Percentiles rank a stretch among this genome's conserved stretches.
Evolutionary conservation across 2,797 vertebrate genomes (phyloP).

Genomic region (Hipposideros larvatus): DNA sequence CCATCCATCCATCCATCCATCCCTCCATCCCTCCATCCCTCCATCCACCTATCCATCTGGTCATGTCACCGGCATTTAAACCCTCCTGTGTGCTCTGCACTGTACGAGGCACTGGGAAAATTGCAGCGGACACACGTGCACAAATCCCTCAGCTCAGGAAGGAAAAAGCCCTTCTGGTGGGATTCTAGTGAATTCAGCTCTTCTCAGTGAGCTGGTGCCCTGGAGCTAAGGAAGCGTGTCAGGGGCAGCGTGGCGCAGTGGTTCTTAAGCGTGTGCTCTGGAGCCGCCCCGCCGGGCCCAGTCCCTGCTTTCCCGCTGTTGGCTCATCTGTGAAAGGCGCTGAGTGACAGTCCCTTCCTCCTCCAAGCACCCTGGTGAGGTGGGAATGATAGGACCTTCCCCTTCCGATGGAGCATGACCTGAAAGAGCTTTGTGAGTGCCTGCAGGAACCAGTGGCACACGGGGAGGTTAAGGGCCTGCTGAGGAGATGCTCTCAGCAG

Average conservation of each 20-base stretch:
- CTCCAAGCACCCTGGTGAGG: not conserved
- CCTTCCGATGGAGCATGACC: accelerated
- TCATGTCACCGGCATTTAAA: not conserved
- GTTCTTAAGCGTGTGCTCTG: accelerated
- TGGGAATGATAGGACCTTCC: accelerated
- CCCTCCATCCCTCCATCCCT: too few species aligned
- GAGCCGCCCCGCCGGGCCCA: accelerated
- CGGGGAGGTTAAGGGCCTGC: accelerated
- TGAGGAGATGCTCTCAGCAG: accelerated
- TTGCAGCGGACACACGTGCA: not conserved
- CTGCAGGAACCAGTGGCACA: accelerated
- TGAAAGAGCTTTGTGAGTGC: not conserved
- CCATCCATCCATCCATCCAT: too few species aligned
- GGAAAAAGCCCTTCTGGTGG: too few species aligned
- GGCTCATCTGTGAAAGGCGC: not conserved
- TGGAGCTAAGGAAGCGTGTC: too few species aligned
- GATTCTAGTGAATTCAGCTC: not conserved
- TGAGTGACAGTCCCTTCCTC: not conserved
- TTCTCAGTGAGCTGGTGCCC: not conserved
- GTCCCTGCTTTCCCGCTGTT: not conserved
- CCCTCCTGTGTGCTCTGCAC: accelerated
- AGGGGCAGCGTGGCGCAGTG: not conserved
- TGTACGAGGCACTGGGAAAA: not conserved
- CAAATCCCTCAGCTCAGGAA: not conserved
- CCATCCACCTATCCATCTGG: not conserved